Percentiles rank a stretch among this genome's conserved stretches.
Conservation (phyloP, 2,797 vertebrate genomes). For the Ctenosaura bakeri region DNA sequence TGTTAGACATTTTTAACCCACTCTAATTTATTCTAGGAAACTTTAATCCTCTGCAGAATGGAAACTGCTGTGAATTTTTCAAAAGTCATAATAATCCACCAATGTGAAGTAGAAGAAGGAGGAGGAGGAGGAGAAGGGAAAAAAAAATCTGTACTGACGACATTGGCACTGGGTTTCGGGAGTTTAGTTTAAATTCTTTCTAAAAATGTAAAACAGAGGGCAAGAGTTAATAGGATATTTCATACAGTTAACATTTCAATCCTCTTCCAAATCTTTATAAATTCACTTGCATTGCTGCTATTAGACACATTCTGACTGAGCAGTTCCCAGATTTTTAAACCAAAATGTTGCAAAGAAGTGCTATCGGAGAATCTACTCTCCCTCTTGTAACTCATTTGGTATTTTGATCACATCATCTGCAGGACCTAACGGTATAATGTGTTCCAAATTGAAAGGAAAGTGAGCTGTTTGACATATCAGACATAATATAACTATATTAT, state of each 20-base stretch:
- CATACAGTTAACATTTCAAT: conserved; percentile 73
- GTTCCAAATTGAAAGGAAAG: conserved; percentile 51
- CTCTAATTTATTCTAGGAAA: conserved; percentile 81
- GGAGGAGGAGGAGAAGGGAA: conserved; percentile 23
- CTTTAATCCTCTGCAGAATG: conserved; percentile 78
- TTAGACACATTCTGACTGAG: conserved; percentile 67
- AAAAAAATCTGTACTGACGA: conserved; percentile 80
- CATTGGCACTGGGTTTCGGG: conserved; percentile 77
- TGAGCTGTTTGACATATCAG: conserved; percentile 21
- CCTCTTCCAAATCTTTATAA: conserved; percentile 72
- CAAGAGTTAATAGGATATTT: conserved; percentile 82
- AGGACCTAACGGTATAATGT: conserved; percentile 5
- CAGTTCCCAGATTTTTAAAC: conserved; percentile 60
- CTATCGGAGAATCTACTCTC: conserved; percentile 55
- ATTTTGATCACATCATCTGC: conserved; percentile 45
- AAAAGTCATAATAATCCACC: conserved; percentile 78
- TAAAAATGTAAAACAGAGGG: conserved; percentile 77
- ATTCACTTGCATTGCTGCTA: conserved; percentile 66
- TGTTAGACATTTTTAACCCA: conserved; percentile 80
- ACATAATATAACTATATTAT: conserved; percentile 33
- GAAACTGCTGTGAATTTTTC: conserved; percentile 75
- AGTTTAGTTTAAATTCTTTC: conserved; percentile 80
- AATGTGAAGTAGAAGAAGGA: conserved; percentile 62
- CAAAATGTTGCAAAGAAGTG: conserved; percentile 55
- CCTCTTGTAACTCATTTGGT: conserved; percentile 55